Conservation (phyloP, 2,888 invertebrate genomes). For the Pogonocherus hispidulus region DNA sequence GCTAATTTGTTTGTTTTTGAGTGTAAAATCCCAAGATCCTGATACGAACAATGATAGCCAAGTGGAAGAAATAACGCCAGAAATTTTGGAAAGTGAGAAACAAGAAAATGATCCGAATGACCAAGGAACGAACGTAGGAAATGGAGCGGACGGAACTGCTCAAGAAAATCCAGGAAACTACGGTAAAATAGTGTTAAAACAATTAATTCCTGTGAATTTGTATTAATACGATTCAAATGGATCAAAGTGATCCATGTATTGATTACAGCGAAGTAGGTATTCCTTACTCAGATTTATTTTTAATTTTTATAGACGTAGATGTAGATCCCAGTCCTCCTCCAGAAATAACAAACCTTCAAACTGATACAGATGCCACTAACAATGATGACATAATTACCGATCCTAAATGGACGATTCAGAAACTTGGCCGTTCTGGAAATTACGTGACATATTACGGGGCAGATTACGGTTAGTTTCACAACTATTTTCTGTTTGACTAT, state of each 20-base stretch:
- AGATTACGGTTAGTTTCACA: constrained; percentile 60
- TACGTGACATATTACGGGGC: constrained; percentile 53
- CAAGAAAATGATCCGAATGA: not conserved
- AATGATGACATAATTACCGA: constrained; percentile 39
- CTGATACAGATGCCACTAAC: constrained; percentile 40
- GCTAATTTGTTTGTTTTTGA: constrained; percentile 3
- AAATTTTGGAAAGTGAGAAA: not conserved
- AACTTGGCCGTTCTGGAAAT: constrained; percentile 49
- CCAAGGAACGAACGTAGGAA: constrained; percentile 9
- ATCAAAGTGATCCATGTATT: too few relatives aligned
- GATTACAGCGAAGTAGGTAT: too few relatives aligned
- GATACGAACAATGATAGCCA: not conserved
- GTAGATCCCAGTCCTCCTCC: constrained; percentile 41
- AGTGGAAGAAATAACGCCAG: not conserved
- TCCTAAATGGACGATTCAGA: constrained; percentile 43
- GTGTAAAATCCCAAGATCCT: constrained; percentile 22
- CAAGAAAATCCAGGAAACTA: not conserved
- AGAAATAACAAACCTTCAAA: constrained; percentile 42
- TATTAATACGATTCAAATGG: not conserved
- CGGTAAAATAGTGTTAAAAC: not conserved
- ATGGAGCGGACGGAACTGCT: not conserved
- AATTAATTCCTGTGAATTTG: not conserved
- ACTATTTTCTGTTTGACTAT: constrained; percentile 36
- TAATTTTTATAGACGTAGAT: constrained; percentile 50
- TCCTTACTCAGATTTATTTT: constrained; percentile 12